Conservation (phyloP, 1,140 invertebrate genomes). For the Diabrotica virgifera region DNA sequence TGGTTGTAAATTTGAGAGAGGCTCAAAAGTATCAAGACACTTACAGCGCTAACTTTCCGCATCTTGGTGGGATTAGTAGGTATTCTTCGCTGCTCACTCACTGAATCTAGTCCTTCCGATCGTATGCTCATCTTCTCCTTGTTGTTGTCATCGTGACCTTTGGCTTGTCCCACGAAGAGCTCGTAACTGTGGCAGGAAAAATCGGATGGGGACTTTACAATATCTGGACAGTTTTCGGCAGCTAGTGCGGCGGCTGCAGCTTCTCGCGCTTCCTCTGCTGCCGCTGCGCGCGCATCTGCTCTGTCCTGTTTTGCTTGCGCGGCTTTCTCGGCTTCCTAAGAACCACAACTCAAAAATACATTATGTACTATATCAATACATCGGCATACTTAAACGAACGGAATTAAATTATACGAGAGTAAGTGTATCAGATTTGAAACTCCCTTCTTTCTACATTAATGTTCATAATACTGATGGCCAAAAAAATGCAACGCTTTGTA, state of each 20-base stretch:
- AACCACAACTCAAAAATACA: not conserved
- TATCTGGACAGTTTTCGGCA: constrained; percentile 55
- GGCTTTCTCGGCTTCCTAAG: constrained; percentile 78
- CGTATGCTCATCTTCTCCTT: constrained; percentile 88
- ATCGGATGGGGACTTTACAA: constrained; percentile 79
- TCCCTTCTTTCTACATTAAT: no score
- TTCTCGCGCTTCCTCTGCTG: constrained; percentile 59
- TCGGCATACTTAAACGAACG: no score
- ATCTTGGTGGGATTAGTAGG: constrained; percentile 60
- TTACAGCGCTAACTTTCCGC: constrained; percentile 88
- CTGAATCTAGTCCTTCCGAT: constrained; percentile 79
- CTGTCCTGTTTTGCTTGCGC: constrained; percentile 71
- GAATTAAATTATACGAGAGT: no score
- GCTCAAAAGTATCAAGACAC: constrained; percentile 53
- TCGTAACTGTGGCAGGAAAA: constrained; percentile 89
- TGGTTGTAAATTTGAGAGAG: constrained; percentile 18
- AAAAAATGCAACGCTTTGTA: no score
- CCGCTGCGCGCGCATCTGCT: constrained; percentile 65
- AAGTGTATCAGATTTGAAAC: no score
- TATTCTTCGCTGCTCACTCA: constrained; percentile 74
- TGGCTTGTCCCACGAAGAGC: constrained; percentile 81
- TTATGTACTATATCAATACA: no score
- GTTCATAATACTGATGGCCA: no score
- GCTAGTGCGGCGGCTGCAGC: constrained; percentile 61
- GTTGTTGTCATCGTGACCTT: constrained; percentile 79